Base-by-base conservation (phyloP, 2,888 invertebrate genomes). In the Ditylenchus weischeri region DNA sequence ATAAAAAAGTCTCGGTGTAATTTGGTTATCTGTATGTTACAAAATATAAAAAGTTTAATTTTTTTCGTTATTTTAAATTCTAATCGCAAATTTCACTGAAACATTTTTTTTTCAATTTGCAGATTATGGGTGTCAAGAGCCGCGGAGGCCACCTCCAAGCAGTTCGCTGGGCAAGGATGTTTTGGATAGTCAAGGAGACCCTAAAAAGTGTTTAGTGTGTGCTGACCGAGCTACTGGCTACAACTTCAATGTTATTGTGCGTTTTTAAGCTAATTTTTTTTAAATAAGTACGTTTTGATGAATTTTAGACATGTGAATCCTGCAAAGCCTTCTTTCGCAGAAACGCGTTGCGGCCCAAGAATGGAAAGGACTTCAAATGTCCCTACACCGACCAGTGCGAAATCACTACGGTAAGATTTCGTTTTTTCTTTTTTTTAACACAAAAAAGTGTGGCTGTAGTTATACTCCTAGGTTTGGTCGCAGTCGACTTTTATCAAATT, bases 321-420 rank as follows among this genome's bases (percentile, higher is more conserved):
- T 95, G 95, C 83, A 95, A 95, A 83, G 94, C 95, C 0, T 95
- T 95, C 84, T 95, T 95, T 84, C 87, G 94, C 69, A 88, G 94
- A 70, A 95, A 95, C 86, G 95, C 95, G 1, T 85, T 93, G 36
- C 89, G 91, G 74, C 90, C 69, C 59, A 75, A 68, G 69, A 73
- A 54, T 7, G 54, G 21, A 10, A 54, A 77, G 74, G 80, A 81
- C 58, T 81, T 81, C 76, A 80, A 80, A 68, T 81, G 81, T 63
- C 81, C 81, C 0, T 81, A 80, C 68, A 72, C 75, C 0, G 79
- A 79, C 67, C 78, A 81, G 49, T 81, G 81, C 63, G 79, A 81
- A 50, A 80, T 81, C 65, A 81, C 78, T 47, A 72, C 79, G 2
- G 79, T 43, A 43, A 13, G 43, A 10, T 43, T 43, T 6, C 2